phyloP scores from a whole-genome alignment of 2,113 vertebrate genomes.

The Melozone crissalis region DNA sequence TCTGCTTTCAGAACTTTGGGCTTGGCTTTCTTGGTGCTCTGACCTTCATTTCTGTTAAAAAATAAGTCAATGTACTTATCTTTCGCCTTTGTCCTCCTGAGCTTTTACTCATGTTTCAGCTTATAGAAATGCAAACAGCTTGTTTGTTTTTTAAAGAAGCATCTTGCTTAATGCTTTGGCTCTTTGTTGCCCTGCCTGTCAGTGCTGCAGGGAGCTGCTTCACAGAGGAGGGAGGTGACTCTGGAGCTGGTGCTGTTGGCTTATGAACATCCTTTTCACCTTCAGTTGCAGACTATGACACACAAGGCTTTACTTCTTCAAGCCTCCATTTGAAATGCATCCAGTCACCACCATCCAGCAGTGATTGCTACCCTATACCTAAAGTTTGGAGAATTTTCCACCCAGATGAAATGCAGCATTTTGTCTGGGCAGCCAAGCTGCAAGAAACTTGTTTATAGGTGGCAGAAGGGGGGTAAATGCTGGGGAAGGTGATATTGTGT shows the following conservation, averaged over 20 bases:
- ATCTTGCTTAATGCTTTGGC: neutral
- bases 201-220: neutral
- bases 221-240: neutral
- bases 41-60: neutral
- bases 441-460: neutral
- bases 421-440: neutral
- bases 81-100: neutral
- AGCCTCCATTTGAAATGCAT: neutral
- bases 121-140: neutral
- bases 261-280: neutral
- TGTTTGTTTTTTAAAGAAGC: neutral
- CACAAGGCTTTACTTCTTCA: neutral
- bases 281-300: neutral
- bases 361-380: rapidly evolving
- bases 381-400: neutral
- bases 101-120: neutral
- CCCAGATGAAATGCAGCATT: neutral
- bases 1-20: neutral
- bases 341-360: neutral
- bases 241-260: neutral
- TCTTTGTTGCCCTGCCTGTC: neutral
- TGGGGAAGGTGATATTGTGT: neutral
- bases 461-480: neutral
- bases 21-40: neutral
- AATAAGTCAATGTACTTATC: neutral